Conservation (phyloP, 92 coral and sea anemone genomes). For the Palythoa heliodiscus region DNA sequence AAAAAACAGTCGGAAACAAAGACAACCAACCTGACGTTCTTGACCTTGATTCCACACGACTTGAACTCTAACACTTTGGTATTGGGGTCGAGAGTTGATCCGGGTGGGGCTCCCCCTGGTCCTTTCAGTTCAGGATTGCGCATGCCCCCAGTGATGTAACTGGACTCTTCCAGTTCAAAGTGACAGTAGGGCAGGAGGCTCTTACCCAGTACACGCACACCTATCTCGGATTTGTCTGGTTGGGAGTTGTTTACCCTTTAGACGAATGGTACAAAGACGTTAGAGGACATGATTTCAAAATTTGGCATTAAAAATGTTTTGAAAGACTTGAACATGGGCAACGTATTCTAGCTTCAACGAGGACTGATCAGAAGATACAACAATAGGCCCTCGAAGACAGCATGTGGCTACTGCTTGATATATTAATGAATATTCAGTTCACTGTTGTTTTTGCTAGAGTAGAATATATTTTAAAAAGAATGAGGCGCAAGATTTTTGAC, state of each 20-base stretch:
- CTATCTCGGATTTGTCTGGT: slow-evolving; percentile 64
- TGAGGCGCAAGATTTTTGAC: too few species aligned
- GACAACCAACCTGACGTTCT: slow-evolving; percentile 69
- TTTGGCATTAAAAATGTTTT: not conserved
- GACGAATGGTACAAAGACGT: not conserved
- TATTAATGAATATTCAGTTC: too few species aligned
- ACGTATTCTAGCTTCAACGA: too few species aligned
- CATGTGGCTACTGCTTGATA: too few species aligned
- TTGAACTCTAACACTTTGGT: slow-evolving; percentile 97
- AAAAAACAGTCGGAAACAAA: not conserved
- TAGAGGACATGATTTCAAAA: not conserved
- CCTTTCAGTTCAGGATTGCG: slow-evolving; percentile 97
- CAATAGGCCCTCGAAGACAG: too few species aligned
- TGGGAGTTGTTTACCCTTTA: slow-evolving; percentile 76
- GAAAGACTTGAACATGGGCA: not conserved
- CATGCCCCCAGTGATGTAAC: slow-evolving; percentile 93
- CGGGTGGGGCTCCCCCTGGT: slow-evolving; percentile 98
- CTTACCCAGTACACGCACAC: slow-evolving; percentile 77
- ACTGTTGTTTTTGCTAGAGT: too few species aligned
- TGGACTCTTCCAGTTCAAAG: slow-evolving; percentile 95
- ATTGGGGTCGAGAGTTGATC: slow-evolving; percentile 93
- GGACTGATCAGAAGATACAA: too few species aligned
- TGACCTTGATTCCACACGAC: slow-evolving; percentile 96
- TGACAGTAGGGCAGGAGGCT: slow-evolving; percentile 97
- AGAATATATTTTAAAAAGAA: too few species aligned